These are phyloP conservation scores for Nesospiza acunhae DNA, from an alignment of 2,113 vertebrate species.

Conservation along the genomic window DNA sequence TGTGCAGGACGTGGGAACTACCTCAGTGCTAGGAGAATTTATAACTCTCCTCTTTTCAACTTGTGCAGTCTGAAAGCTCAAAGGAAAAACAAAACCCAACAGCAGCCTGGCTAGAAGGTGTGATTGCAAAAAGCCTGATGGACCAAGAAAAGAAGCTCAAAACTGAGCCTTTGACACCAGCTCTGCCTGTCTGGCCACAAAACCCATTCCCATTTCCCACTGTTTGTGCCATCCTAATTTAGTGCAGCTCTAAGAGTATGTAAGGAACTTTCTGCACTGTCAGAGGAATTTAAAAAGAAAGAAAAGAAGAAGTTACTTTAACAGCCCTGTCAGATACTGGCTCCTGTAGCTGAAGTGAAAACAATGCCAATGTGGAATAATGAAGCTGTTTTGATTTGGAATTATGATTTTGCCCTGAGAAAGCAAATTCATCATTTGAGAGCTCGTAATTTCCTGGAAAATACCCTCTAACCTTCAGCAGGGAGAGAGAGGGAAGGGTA, in stretches of 20 bases:
- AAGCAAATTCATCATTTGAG: not conserved
- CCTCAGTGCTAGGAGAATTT: not conserved
- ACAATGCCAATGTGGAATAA: not conserved
- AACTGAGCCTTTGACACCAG: not conserved
- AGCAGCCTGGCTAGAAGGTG: not conserved
- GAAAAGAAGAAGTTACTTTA: not conserved
- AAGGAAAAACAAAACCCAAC: not conserved
- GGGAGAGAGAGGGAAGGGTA: not conserved
- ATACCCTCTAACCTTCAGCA: conserved; percentile 13
- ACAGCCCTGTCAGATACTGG: not conserved
- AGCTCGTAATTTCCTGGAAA: not conserved
- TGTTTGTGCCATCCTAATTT: not conserved
- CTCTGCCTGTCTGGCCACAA: not conserved
- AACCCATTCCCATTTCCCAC: not conserved
- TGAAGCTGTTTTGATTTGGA: not conserved
- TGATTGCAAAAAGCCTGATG: not conserved
- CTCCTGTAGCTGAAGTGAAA: not conserved
- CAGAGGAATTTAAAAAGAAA: not conserved
- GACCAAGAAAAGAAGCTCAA: not conserved
- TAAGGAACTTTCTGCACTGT: not conserved
- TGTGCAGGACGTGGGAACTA: not conserved
- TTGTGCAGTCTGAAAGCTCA: not conserved
- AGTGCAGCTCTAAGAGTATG: not conserved
- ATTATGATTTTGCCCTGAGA: not conserved
- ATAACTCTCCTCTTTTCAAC: not conserved